Base-by-base conservation (phyloP, 2,113 vertebrate genomes). In the Epinephelus moara region DNA sequence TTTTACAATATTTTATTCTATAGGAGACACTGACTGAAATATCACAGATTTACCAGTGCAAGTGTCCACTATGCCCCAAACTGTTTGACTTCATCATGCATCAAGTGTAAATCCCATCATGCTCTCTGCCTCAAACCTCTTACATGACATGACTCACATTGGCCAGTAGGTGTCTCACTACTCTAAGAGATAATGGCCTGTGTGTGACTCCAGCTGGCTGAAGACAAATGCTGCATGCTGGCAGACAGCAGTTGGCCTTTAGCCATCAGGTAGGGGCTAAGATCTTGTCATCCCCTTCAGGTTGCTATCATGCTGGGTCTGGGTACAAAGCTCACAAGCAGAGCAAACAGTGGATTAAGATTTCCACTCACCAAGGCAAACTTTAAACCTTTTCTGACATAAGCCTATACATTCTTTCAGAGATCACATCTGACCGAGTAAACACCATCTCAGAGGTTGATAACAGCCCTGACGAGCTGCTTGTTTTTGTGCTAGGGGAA, bases 121-220 rank as follows among this genome's bases (percentile, higher is more conserved):
- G 45, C 40, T 59, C 56, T 21, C 33, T 49, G 69, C 19, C 71
- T 68, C 3, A 56, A 0, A 69, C 47, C 11, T 27, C 10, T 50
- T 6, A 7, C 42, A 18, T 56, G 70, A 37, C 23, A 37, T 76
- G 40, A 68, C 78, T 69, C 53, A 47, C 6, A 30, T 55, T 23
- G 18, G 50, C 86, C 94, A 94, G 90, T 66, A 93, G 93, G 85
- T 82, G 94, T 89, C 93, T 89, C 91, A 70, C 85, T 85, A 42
- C 6, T n/a, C 66, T 6, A 23, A 37, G 17, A 19, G 42, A 90
- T 79, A 18, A 70, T 21, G 2, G 33, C 23, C 47, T 13, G 56
- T 0, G 64, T 71, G 55, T 17, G 25, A 47, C 18, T 62, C 19
- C 15, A 19, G 10, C 40, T 40, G 27, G 14, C 49, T 75, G 25